Base-by-base conservation (phyloP, 2,888 invertebrate species). In the Dendrolimus houi region DNA sequence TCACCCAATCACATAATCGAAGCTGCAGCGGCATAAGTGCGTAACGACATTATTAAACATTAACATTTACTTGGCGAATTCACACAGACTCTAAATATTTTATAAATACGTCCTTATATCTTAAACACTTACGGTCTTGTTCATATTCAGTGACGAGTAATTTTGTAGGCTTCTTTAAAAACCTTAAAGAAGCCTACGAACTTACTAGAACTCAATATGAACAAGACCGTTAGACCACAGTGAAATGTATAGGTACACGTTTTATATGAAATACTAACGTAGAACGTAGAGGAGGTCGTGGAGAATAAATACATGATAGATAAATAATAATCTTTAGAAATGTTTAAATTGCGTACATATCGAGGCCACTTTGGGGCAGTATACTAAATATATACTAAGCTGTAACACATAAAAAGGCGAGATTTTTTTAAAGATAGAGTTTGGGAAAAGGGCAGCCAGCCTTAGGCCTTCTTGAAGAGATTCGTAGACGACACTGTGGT, bases 11-110 rank as follows among this genome's bases (percentile, higher is more conserved):
- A 63, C 60, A 54, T 62, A 60, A 62, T 70, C 74, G 75, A 76
- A 80, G 81, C 81, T 83, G 82, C 83, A 80, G 83, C 73, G 66
- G 75, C 47, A 71, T 69, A 68, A 63, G 60, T 62, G 62, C 29
- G 72, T 62, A 75, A 68, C 63, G 65, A 74, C 74, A 68, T 60
- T 69, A 66, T 73, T 73, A 74, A 72, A 64, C 62, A 72, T 75
- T 77, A 75, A 65, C 54, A 63, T 58, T 72, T 79, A 81, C 60
- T 75, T 79, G 74, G 77, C 77, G 72, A 65, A 77, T 65, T 70
- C 70, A 72, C 69, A 70, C 71, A 60, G 70, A 73, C 64, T 66
- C 63, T 66, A 62, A 64, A 60, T 68, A 67, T 56, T 54, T 60
- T 60, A 64, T 62, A 57, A 63, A 62, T 60, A 62, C 8, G 47